Evolutionary conservation across 2,113 vertebrate species (phyloP).

Genomic region (Stigmatopora argus): DNA sequence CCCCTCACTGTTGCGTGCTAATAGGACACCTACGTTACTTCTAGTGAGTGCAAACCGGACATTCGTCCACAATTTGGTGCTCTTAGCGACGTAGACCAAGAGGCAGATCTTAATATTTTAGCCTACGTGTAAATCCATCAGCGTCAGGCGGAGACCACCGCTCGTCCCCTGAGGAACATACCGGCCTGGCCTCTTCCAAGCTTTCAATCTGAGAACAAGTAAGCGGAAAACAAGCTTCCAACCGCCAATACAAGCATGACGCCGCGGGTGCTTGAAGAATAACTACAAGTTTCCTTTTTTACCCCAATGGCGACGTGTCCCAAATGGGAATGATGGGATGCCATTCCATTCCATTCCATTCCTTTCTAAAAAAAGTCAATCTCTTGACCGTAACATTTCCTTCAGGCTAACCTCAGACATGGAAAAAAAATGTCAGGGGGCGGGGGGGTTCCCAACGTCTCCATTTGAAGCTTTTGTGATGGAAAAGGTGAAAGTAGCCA

Average conservation of each 20-base stretch:
- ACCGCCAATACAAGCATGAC: conserved; percentile 51
- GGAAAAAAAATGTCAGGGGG: conserved; percentile 14
- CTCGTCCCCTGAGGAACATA: conserved; percentile 48
- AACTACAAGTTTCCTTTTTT: conserved; percentile 38
- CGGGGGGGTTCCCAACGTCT: not conserved
- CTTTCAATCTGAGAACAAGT: conserved; percentile 23
- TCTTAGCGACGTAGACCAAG: not conserved
- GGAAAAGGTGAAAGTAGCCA: conserved; percentile 19
- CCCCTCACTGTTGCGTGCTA: not conserved
- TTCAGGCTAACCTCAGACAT: conserved; percentile 36
- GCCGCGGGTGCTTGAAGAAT: conserved; percentile 38
- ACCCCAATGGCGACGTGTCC: not conserved
- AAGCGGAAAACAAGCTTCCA: conserved; percentile 31
- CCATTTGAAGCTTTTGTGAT: not conserved
- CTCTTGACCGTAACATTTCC: conserved; percentile 40
- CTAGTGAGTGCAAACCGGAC: too few relatives aligned
- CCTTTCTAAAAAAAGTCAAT: conserved; percentile 27
- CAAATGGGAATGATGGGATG: conserved; percentile 46
- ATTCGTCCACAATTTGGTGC: too few relatives aligned
- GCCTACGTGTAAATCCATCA: not conserved
- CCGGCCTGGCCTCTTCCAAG: conserved; percentile 36
- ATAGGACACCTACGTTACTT: not conserved
- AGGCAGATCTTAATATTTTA: not conserved
- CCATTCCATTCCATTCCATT: conserved; percentile 39
- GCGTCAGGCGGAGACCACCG: not conserved